Conservation (phyloP, 53 echinoderm and acorn worm genomes). For the Mesocentrotus franciscanus region DNA sequence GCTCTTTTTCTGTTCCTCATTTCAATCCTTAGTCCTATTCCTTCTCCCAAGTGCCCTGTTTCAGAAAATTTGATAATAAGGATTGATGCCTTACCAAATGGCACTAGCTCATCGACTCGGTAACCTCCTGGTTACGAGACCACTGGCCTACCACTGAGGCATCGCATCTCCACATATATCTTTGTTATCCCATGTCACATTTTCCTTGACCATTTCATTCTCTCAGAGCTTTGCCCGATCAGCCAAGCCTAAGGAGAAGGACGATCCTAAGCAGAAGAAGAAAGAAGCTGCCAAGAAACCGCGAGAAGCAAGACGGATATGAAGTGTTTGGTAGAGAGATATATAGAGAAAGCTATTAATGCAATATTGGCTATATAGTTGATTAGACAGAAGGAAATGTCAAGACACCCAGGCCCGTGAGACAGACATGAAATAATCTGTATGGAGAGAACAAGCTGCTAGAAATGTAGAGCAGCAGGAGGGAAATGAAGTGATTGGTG, state of each 20-base stretch:
- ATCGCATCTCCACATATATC: neutral
- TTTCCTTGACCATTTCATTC: neutral
- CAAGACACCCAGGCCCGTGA: neutral
- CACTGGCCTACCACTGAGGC: no score
- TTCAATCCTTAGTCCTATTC: no score
- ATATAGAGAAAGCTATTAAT: neutral
- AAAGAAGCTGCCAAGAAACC: slow-evolving; percentile 60
- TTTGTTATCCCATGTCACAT: neutral
- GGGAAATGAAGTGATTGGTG: no score
- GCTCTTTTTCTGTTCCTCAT: no score
- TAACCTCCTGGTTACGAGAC: no score
- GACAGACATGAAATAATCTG: neutral
- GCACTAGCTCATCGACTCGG: no score
- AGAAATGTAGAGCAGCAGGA: no score
- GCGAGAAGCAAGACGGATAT: slow-evolving; percentile 50
- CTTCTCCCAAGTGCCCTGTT: no score
- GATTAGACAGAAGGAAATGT: neutral
- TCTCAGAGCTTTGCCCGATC: slow-evolving; percentile 96
- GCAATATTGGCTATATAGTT: no score
- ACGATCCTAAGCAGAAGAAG: slow-evolving; percentile 75
- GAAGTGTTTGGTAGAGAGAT: neutral
- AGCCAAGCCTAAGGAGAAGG: slow-evolving; percentile 90
- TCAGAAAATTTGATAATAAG: no score
- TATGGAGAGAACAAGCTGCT: neutral
- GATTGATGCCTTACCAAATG: no score